These are phyloP conservation scores for Tetropium fuscum DNA, from an alignment of 2,888 invertebrate species.

Conservation along the genomic window DNA sequence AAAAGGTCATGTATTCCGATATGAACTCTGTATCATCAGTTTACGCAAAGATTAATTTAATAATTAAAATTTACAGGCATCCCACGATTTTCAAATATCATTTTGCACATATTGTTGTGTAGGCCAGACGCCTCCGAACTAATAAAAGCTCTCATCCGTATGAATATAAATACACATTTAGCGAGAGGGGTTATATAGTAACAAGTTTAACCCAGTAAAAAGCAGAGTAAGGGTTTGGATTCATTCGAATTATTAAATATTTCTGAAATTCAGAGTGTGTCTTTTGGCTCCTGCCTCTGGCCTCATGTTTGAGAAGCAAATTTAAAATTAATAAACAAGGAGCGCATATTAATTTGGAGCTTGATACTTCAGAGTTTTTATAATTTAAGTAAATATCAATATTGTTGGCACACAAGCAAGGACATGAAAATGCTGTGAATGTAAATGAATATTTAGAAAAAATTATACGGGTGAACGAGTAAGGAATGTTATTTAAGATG, in stretches of 20 bases:
- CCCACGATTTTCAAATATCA: constrained; percentile 14
- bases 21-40: no score
- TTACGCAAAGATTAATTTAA: background rate
- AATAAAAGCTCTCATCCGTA: constrained; percentile 20
- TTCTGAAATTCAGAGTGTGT: background rate
- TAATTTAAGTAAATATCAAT: constrained; percentile 1
- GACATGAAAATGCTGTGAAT: no score
- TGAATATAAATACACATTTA: constrained; percentile 14
- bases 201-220: constrained; percentile 18
- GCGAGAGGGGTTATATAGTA: constrained; percentile 16
- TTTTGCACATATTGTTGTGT: constrained; percentile 16
- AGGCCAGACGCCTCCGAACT: constrained; percentile 8
- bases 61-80: background rate
- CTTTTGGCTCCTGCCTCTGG: constrained; percentile 2
- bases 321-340: constrained; percentile 5
- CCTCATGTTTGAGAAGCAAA: background rate
- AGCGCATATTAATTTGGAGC: background rate
- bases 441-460: no score
- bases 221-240: constrained; percentile 12
- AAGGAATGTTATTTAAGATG: no score
- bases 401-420: no score
- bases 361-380: background rate
- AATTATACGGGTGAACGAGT: no score
- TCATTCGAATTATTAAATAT: constrained; percentile 10
- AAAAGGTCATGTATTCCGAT: no score